A percentile compares a stretch with the other conserved stretches of the same genome.
These are phyloP conservation scores for Danio albolineatus DNA, from an alignment of 2,797 vertebrate species.

Conservation along the genomic window DNA sequence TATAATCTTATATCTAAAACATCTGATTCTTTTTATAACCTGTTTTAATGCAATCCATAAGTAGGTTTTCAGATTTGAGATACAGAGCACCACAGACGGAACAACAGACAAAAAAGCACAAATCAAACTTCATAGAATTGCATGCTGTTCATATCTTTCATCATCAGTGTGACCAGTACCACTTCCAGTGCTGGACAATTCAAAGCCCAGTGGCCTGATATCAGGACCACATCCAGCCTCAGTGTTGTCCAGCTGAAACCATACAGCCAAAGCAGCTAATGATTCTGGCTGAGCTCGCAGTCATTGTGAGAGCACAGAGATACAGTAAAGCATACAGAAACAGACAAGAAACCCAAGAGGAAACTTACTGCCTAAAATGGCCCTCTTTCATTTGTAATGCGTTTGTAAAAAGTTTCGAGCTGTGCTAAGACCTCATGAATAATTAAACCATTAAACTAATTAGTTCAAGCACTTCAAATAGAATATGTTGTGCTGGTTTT, in stretches of 20 bases:
- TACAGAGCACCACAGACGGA: not conserved
- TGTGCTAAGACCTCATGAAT: conserved; percentile 67
- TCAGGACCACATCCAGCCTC: conserved; percentile 13
- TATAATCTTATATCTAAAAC: too few species aligned
- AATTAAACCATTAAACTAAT: conserved; percentile 76
- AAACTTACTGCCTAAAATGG: conserved; percentile 45
- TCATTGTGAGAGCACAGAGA: conserved; percentile 27
- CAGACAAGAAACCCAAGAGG: conserved; percentile 45
- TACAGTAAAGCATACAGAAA: conserved; percentile 47
- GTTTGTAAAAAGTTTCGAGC: conserved; percentile 70
- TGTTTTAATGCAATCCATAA: not conserved
- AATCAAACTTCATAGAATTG: not conserved
- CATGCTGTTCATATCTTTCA: not conserved
- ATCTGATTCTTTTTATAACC: too few species aligned
- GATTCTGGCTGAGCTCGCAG: conserved; percentile 41
- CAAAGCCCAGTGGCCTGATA: conserved; percentile 14
- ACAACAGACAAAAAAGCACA: not conserved
- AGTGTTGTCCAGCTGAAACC: conserved; percentile 11
- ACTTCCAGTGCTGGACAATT: conserved; percentile 12
- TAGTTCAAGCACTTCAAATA: conserved; percentile 73
- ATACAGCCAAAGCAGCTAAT: conserved; percentile 49
- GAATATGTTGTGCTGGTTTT: conserved; percentile 21
- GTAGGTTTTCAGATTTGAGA: not conserved
- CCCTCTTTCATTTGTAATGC: conserved; percentile 69
- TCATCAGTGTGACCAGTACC: conserved; percentile 16